Conservation (phyloP, 2,888 invertebrate genomes). For the Noctuana brunneofusca region DNA sequence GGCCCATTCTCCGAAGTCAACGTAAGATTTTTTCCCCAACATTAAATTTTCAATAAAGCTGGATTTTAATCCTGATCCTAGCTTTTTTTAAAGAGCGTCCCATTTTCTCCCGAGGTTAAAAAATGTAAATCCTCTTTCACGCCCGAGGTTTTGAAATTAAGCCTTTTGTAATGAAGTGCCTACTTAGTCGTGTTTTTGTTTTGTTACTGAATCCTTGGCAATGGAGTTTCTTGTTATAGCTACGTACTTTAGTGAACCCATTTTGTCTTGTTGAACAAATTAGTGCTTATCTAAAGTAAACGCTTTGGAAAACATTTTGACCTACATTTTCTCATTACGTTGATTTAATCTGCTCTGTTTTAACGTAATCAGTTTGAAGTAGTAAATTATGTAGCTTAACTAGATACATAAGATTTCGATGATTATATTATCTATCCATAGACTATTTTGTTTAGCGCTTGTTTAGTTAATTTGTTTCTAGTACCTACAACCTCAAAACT, state of each 20-base stretch:
- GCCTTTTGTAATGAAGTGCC: constrained; percentile 73
- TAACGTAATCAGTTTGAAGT: not conserved
- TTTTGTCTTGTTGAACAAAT: constrained; percentile 30
- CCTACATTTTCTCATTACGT: not conserved
- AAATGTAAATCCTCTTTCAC: constrained; percentile 64
- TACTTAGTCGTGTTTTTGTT: constrained; percentile 59
- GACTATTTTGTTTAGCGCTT: too few species aligned
- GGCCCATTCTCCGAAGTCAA: constrained; percentile 20
- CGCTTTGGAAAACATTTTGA: constrained; percentile 6
- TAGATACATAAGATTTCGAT: too few species aligned
- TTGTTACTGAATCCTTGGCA: constrained; percentile 39
- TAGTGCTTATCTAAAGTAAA: constrained; percentile 21
- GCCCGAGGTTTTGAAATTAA: constrained; percentile 65
- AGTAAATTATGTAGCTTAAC: too few species aligned
- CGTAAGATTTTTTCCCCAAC: constrained; percentile 15
- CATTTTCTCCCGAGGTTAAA: constrained; percentile 57
- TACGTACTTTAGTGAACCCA: constrained; percentile 27
- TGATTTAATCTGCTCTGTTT: not conserved
- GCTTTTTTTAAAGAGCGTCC: constrained; percentile 47
- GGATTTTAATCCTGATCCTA: constrained; percentile 49
- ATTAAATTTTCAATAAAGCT: constrained; percentile 39
- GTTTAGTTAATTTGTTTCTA: too few species aligned
- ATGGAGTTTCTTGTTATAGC: constrained; percentile 28
- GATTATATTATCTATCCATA: too few species aligned
- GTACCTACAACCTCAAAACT: too few species aligned